Percentiles rank a stretch among this genome's conserved stretches.
phyloP scores from a whole-genome alignment of 2,113 vertebrate genomes.

The Acrocephalus kingi region DNA sequence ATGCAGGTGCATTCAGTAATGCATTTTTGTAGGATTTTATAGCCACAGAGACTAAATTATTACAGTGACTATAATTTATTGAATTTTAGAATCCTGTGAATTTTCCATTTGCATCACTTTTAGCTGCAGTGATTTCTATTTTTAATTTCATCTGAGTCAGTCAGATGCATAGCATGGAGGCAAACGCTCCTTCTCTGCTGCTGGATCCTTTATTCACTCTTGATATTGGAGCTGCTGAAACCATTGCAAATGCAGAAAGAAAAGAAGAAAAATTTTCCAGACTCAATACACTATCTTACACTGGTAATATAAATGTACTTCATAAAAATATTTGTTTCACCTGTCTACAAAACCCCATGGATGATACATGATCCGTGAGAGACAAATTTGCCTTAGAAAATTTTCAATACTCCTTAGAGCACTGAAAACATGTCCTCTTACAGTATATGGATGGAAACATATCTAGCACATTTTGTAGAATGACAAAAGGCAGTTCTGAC shows the following conservation, averaged over 20 bases:
- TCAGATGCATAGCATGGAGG: neutral
- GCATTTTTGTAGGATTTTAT: neutral
- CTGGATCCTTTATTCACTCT: neutral
- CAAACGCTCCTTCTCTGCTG: neutral
- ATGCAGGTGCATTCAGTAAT: neutral
- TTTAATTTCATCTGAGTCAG: neutral
- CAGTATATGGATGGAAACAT: neutral
- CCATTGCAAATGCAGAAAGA: neutral
- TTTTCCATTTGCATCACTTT: neutral
- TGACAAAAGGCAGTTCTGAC: neutral
- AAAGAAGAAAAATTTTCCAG: neutral
- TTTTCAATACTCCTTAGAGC: neutral
- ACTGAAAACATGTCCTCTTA: neutral
- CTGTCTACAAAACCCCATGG: neutral
- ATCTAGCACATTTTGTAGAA: neutral
- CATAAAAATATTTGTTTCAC: neutral
- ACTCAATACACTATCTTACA: neutral
- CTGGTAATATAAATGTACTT: neutral
- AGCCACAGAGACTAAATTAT: neutral
- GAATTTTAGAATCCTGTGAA: neutral
- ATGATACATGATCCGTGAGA: neutral
- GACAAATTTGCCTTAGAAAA: neutral
- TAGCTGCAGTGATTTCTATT: neutral
- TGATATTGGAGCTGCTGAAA: neutral
- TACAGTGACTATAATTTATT: neutral